Percentiles rank a stretch among this genome's conserved stretches.
phyloP scores from a whole-genome alignment of 2,888 invertebrate genomes.

The Drosophila recens region DNA sequence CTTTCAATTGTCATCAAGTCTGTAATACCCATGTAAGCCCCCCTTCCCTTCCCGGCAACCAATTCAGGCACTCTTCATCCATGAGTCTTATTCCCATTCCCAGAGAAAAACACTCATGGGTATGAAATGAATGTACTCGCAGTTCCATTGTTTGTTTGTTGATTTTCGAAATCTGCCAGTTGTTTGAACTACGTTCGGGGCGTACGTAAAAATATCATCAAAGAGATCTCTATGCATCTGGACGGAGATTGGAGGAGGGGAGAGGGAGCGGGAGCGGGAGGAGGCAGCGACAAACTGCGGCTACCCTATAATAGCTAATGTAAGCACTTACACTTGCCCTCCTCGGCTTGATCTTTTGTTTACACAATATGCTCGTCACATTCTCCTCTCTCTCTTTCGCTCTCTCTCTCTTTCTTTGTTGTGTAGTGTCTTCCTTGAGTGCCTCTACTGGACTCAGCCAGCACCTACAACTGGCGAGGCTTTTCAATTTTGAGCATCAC shows the following conservation, averaged over 20 bases:
- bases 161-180: conserved; percentile 61
- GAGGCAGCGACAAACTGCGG: conserved; percentile 24
- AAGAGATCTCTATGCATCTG: conserved; percentile 53
- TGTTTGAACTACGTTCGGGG: conserved; percentile 56
- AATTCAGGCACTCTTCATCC: background rate
- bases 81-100: conserved; percentile 1
- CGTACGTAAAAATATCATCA: conserved; percentile 60
- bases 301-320: conserved; percentile 71
- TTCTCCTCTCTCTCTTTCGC: conserved; percentile 1
- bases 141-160: conserved; percentile 60
- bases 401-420: conserved; percentile 8
- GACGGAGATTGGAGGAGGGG: background rate
- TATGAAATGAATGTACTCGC: conserved; percentile 24
- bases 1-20: conserved; percentile 57
- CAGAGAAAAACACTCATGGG: conserved; percentile 10
- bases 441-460: conserved; percentile 16
- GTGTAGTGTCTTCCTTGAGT: conserved; percentile 32
- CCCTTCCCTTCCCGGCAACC: background rate
- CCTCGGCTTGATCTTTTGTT: conserved; percentile 60
- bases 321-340: conserved; percentile 66
- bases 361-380: conserved; percentile 60
- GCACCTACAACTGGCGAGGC: conserved; percentile 32
- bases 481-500: conserved; percentile 24
- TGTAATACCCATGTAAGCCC: conserved; percentile 61
- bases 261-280: conserved; percentile 2